Evolutionary conservation across 2,797 vertebrate species (phyloP).

Genomic region (Euthynnus affinis): DNA sequence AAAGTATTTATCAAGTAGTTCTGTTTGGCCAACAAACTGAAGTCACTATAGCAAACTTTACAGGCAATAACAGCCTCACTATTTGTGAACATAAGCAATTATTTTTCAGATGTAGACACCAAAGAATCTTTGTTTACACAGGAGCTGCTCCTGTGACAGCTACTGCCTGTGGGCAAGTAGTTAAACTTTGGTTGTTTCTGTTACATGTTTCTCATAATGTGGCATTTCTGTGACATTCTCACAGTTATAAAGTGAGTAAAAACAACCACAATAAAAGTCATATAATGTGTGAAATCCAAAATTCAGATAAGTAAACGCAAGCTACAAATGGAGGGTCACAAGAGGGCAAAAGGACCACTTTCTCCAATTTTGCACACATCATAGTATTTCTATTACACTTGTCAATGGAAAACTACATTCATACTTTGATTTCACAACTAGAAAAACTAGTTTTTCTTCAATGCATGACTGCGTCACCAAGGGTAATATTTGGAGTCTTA

Average conservation of each 20-base stretch:
- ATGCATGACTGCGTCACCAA: not conserved
- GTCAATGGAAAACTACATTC: not conserved
- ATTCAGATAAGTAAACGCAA: not conserved
- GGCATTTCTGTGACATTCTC: not conserved
- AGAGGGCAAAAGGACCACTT: not conserved
- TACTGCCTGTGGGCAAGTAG: not conserved
- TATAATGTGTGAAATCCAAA: not conserved
- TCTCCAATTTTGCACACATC: not conserved
- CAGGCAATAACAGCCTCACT: not conserved
- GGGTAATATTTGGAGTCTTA: not conserved
- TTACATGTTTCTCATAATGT: not conserved
- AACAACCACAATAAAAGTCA: not conserved
- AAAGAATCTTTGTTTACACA: not conserved
- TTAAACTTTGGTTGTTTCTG: not conserved
- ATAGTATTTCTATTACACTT: not conserved
- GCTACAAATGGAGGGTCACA: not conserved
- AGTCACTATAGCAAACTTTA: not conserved
- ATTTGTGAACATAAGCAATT: conserved; percentile 21
- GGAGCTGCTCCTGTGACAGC: conserved; percentile 8
- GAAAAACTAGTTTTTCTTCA: conserved; percentile 13
- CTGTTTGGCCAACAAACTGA: conserved; percentile 2
- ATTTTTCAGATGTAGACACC: not conserved
- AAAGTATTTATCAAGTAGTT: conserved; percentile 28
- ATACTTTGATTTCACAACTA: not conserved
- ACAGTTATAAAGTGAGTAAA: not conserved